Evolutionary conservation across 2,113 vertebrate genomes (phyloP).

Genomic region (Anser cygnoides): DNA sequence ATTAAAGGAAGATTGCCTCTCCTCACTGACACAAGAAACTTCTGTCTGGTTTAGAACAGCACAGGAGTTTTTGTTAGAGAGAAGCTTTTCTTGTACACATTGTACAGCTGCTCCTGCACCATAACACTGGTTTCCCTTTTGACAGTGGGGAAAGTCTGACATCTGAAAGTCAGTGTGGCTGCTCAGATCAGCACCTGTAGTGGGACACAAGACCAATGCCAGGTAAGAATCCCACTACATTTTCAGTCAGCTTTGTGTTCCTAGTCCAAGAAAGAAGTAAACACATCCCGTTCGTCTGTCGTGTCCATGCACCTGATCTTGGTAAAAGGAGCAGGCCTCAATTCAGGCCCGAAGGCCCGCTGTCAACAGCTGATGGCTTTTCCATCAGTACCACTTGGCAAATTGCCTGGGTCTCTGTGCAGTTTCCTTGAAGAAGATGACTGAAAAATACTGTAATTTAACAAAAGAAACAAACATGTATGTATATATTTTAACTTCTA

Average conservation of each 20-base stretch:
- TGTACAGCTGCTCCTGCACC: background rate
- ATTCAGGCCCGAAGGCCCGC: background rate
- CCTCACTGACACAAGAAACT: background rate
- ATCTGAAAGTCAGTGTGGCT: background rate
- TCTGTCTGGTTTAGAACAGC: background rate
- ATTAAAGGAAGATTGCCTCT: background rate
- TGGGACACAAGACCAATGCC: background rate
- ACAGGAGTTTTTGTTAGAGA: background rate
- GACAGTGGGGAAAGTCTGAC: background rate
- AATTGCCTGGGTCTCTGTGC: background rate
- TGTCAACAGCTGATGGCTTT: background rate
- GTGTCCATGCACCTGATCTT: background rate
- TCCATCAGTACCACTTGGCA: background rate
- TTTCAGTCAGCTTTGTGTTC: background rate
- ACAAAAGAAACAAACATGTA: background rate
- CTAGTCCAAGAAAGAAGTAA: background rate
- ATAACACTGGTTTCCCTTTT: background rate
- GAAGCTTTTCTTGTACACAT: background rate
- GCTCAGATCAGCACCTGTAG: fast-evolving
- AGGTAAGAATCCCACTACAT: background rate
- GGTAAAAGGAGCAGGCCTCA: background rate
- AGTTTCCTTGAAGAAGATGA: background rate
- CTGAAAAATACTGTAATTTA: background rate
- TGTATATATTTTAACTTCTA: background rate
- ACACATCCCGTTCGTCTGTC: background rate